Base-by-base conservation (phyloP, 2,888 invertebrate genomes). In the Volucella bombylans region DNA sequence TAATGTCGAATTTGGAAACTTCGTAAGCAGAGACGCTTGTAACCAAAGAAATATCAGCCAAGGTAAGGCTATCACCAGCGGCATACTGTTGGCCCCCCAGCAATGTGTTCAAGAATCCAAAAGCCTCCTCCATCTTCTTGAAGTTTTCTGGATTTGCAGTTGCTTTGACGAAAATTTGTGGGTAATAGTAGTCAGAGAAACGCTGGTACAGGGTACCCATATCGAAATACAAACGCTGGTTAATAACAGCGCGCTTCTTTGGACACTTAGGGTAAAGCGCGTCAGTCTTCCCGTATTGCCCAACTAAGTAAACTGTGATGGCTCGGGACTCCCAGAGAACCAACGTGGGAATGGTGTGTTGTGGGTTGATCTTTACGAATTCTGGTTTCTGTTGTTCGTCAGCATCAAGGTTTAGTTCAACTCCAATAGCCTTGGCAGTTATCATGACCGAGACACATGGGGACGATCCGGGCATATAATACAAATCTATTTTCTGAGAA, bases 291-390 rank as follows among this genome's bases (percentile, higher is more conserved):
- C 95, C 96, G 90, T 97, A 97, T 89, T 96, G 95, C 91, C 95
- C 95, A 43, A 93, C 95, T 89, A 97, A 93, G 91, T 97, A 97
- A 0, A 94, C 93, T 91, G 95, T 94, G 90, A 97, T 97, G 86
- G 96, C 95, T 54, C 97, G 95, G 61, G 97, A 97, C 92, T 97
- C 97, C 94, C 95, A 96, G 80, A 97, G 91, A 8, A 94, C 92
- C 89, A 97, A 95, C 0, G 96, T 96, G 9, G 97, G 97, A 82
- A 97, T 94, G 45, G 95, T 95, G 91, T 97, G 97, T 92, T 97
- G 96, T 0, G 96, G 96, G 91, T 96, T 97, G 54, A 96, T 91
- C 96, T 95, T 95, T 52, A 95, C 0, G 88, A 93, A 96, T 88
- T 95, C 95, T 0, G 95, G 95, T 77, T 93, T 95, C 79, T 95